Conservation (phyloP, 1,140 invertebrate genomes). For the Achatina immaculata region DNA sequence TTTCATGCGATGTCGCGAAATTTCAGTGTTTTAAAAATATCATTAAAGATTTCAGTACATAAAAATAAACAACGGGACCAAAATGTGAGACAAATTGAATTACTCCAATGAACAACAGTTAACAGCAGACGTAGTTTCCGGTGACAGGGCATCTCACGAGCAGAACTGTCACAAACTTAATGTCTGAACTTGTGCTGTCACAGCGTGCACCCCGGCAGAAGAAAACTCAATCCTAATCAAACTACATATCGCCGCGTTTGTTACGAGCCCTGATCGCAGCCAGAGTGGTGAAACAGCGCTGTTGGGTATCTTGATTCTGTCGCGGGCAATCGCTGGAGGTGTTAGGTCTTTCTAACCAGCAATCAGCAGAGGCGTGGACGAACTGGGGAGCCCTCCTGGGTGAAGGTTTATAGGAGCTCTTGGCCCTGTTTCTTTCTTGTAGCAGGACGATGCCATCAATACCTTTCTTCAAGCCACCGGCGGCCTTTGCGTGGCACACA, state of each 20-base stretch:
- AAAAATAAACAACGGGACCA: too few relatives aligned
- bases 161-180: neutral
- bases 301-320: neutral
- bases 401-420: neutral
- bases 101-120: too few relatives aligned
- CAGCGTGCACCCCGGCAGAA: neutral
- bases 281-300: neutral
- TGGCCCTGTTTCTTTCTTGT: neutral
- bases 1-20: too few relatives aligned
- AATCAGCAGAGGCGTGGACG: neutral
- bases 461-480: too few relatives aligned
- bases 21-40: too few relatives aligned
- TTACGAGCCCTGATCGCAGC: slow-evolving; percentile 10
- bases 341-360: slow-evolving; percentile 14
- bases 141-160: neutral
- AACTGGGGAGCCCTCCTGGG: neutral
- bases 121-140: neutral
- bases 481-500: too few relatives aligned
- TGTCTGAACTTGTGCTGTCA: neutral
- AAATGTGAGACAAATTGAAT: too few relatives aligned
- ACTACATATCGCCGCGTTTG: slow-evolving; percentile 9
- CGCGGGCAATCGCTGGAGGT: slow-evolving; percentile 2
- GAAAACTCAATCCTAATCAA: neutral
- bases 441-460: too few relatives aligned
- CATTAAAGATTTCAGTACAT: too few relatives aligned